Evolutionary conservation across 2,888 invertebrate species (phyloP).

Genomic region (Hermaeophaga mercurialis): DNA sequence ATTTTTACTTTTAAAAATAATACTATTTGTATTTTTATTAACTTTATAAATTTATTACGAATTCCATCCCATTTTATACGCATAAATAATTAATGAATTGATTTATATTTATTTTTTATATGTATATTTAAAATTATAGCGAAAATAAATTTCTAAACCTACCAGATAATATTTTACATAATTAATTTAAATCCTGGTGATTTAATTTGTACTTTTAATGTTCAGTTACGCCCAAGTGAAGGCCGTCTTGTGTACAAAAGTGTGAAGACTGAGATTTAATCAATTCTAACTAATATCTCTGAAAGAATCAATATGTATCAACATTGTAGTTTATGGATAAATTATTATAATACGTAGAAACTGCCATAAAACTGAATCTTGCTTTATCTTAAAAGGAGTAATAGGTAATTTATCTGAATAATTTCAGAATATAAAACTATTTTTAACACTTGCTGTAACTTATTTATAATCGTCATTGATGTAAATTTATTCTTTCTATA

Average conservation of each 20-base stretch:
- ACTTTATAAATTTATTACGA: no score
- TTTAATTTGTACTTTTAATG: background rate
- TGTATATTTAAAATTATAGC: no score
- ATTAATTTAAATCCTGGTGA: background rate
- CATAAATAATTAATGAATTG: no score
- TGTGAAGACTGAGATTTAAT: slow-evolving; percentile 9
- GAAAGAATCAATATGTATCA: slow-evolving; percentile 5
- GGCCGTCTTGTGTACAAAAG: slow-evolving; percentile 6
- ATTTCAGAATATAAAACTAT: background rate
- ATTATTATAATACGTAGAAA: slow-evolving; percentile 15
- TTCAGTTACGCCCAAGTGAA: background rate
- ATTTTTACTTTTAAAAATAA: no score
- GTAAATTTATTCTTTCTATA: background rate
- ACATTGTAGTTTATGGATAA: slow-evolving; percentile 16
- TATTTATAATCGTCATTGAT: background rate
- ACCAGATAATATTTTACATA: background rate
- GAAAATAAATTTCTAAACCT: no score
- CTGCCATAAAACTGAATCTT: background rate
- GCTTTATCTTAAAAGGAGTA: slow-evolving; percentile 8
- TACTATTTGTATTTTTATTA: no score
- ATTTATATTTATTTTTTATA: no score
- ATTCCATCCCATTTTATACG: no score
- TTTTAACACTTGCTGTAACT: background rate
- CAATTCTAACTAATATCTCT: background rate
- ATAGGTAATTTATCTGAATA: slow-evolving; percentile 5